A percentile compares a stretch with the other conserved stretches of the same genome.
phyloP scores from a whole-genome alignment of 2,113 vertebrate species.

The Chauna torquata region DNA sequence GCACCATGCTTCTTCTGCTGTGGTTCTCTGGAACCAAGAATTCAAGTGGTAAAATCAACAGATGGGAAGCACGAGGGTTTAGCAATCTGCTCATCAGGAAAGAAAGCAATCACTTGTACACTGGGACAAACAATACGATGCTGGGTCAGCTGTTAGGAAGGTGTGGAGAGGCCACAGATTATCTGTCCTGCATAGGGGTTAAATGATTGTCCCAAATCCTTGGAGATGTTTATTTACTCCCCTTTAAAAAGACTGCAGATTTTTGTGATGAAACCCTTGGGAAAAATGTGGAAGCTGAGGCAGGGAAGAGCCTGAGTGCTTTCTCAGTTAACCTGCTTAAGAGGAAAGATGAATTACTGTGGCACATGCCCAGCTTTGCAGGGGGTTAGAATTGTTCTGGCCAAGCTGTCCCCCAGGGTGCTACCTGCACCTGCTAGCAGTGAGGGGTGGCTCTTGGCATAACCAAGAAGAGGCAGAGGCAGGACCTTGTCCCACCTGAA shows the following conservation, averaged over 20 bases:
- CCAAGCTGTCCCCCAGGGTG: rapidly evolving
- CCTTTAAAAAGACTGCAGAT: neutral
- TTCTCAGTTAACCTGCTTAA: neutral
- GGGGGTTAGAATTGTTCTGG: neutral
- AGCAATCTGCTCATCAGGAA: neutral
- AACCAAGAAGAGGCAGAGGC: neutral
- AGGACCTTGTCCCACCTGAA: neutral
- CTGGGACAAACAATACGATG: neutral
- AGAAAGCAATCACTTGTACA: neutral
- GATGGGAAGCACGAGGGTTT: neutral
- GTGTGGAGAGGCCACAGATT: neutral
- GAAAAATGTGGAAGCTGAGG: neutral
- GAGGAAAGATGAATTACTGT: neutral
- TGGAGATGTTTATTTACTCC: neutral
- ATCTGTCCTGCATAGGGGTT: neutral
- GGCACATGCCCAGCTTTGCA: neutral
- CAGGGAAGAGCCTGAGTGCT: neutral
- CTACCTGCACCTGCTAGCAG: neutral
- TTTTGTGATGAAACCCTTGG: neutral
- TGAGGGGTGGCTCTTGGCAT: neutral
- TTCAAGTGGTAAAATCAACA: neutral
- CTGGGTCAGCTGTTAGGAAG: neutral
- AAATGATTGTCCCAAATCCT: neutral
- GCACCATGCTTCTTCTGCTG: neutral
- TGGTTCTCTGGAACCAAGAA: neutral